Conservation (phyloP, 2,888 invertebrate genomes). For the Ochlodes sylvanus region DNA sequence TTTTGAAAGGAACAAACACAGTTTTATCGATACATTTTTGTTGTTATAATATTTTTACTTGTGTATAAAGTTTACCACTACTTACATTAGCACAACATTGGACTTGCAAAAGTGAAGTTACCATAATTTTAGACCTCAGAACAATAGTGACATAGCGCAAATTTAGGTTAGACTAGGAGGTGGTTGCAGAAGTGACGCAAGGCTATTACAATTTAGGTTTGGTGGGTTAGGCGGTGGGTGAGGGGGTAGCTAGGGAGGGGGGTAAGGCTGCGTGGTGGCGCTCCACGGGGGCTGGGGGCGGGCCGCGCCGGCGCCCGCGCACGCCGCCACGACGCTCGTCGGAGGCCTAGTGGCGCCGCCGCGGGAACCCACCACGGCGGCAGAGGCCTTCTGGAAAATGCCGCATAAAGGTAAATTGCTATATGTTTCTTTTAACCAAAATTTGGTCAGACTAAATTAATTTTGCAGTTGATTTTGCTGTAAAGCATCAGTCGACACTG, state of each 20-base stretch:
- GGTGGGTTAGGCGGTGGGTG: background rate
- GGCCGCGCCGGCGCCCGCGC: slow-evolving; percentile 85
- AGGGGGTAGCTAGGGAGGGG: slow-evolving; percentile 43
- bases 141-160: no score
- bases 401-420: slow-evolving; percentile 90
- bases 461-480: no score
- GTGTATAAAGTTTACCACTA: no score
- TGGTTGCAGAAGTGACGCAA: no score
- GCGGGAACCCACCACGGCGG: slow-evolving; percentile 89
- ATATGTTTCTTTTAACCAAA: background rate
- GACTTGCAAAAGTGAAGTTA: no score
- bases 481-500: no score
- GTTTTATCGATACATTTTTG: background rate
- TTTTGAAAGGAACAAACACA: slow-evolving; percentile 2
- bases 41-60: no score
- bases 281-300: slow-evolving; percentile 86
- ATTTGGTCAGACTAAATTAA: no score
- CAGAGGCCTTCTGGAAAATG: slow-evolving; percentile 94
- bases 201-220: background rate
- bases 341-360: slow-evolving; percentile 88
- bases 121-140: no score
- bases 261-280: slow-evolving; percentile 74
- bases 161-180: no score
- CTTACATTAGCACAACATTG: no score
- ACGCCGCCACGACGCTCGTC: slow-evolving; percentile 86